A percentile compares a stretch with the other conserved stretches of the same genome.
phyloP scores from a whole-genome alignment of 2,888 invertebrate genomes.

The Drosophila maculinotata region DNA sequence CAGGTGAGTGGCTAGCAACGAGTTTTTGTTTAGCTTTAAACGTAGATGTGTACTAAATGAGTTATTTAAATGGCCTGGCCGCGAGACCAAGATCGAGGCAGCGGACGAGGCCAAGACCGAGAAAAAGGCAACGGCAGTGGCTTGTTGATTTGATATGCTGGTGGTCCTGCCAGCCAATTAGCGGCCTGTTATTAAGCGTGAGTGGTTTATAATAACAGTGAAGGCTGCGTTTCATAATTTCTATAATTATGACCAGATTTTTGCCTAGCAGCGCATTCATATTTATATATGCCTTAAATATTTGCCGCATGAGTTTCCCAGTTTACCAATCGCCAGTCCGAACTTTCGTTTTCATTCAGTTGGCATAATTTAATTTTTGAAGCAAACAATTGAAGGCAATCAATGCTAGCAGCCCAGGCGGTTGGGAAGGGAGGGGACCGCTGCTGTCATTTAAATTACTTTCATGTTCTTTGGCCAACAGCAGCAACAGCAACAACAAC shows the following conservation, averaged over 20 bases:
- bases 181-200: conserved; percentile 76
- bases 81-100: conserved; percentile 7
- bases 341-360: conserved; percentile 66
- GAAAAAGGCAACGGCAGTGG: conserved; percentile 23
- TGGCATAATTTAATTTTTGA: conserved; percentile 49
- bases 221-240: conserved; percentile 54
- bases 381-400: conserved; percentile 70
- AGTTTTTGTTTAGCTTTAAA: conserved; percentile 49
- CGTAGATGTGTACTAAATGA: conserved; percentile 66
- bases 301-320: neutral
- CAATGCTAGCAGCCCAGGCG: conserved; percentile 45
- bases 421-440: conserved; percentile 3
- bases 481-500: conserved; percentile 20
- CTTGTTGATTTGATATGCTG: conserved; percentile 66
- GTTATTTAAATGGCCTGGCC: conserved; percentile 73
- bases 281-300: neutral
- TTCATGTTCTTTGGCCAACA: conserved; percentile 61
- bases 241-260: conserved; percentile 50
- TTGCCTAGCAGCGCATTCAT: neutral
- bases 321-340: conserved; percentile 6
- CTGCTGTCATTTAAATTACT: conserved; percentile 68
- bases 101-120: conserved; percentile 27
- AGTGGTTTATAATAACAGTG: conserved; percentile 75
- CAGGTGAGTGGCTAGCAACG: conserved; percentile 83
- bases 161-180: conserved; percentile 79